Evolutionary conservation across 2,113 vertebrate genomes (phyloP).

Genomic region (Copsychus sechellarum): DNA sequence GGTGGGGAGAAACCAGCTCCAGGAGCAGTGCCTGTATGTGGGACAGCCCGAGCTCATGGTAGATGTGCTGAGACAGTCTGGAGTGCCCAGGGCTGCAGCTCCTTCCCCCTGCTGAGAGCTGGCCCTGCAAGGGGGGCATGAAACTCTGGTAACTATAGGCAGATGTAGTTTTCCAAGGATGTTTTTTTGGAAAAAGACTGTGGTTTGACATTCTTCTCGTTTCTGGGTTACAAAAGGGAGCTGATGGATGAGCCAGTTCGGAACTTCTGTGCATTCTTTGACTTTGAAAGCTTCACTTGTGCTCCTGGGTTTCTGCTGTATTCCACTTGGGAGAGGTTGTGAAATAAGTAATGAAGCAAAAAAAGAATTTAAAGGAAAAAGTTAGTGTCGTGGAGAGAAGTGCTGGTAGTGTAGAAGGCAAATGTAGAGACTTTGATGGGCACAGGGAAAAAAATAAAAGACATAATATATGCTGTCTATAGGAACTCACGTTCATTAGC

Average conservation of each 20-base stretch:
- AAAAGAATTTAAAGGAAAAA: background rate
- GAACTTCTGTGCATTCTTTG: background rate
- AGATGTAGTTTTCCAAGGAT: background rate
- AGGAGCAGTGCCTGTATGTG: background rate
- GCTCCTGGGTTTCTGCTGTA: background rate
- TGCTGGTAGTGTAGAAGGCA: background rate
- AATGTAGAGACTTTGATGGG: background rate
- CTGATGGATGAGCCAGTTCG: background rate
- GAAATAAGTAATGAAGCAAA: background rate
- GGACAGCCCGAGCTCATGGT: accelerated
- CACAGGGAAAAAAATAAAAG: background rate
- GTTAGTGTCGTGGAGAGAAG: background rate
- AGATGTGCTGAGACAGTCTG: background rate
- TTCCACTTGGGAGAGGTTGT: background rate
- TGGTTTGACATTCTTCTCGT: background rate
- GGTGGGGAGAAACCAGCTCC: background rate
- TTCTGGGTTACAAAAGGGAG: background rate
- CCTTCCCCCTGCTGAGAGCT: background rate
- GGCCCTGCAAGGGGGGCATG: background rate
- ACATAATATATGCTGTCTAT: accelerated
- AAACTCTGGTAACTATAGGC: background rate
- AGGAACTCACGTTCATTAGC: background rate
- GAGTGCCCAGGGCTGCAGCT: accelerated
- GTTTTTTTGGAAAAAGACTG: background rate
- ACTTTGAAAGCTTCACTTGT: background rate